A percentile compares a stretch with the other conserved stretches of the same genome.
Conservation (phyloP, 1,140 invertebrate species). For the Ephestia elutella region DNA sequence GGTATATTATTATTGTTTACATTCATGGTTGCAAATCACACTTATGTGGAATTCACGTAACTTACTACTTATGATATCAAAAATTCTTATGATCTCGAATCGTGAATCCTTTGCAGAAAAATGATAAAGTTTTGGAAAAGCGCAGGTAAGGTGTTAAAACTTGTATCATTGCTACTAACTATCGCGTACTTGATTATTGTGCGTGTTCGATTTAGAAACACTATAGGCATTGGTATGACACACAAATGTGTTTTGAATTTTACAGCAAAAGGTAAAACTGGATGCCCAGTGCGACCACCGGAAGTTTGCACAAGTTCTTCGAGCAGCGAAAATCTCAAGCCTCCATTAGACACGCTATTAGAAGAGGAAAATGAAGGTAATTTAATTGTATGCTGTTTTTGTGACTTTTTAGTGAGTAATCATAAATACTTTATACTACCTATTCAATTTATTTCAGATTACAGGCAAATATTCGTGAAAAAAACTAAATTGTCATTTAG, state of each 20-base stretch:
- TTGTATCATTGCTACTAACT: not conserved
- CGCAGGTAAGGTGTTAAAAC: constrained; percentile 42
- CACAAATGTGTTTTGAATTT: constrained; percentile 21
- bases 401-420: too few relatives aligned
- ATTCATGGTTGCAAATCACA: constrained; percentile 31
- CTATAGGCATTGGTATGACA: not conserved
- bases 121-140: constrained; percentile 73
- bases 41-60: constrained; percentile 34
- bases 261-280: constrained; percentile 65
- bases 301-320: constrained; percentile 29
- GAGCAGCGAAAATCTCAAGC: constrained; percentile 23
- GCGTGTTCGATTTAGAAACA: not conserved
- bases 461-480: constrained; percentile 49
- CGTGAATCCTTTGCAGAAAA: constrained; percentile 22
- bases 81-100: constrained; percentile 11
- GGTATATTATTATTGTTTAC: constrained; percentile 46
- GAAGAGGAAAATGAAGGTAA: constrained; percentile 46
- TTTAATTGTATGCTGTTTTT: constrained; percentile 17
- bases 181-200: constrained; percentile 5
- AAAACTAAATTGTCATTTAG: constrained; percentile 63
- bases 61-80: constrained; percentile 17
- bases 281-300: constrained; percentile 61
- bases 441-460: too few relatives aligned
- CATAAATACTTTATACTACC: too few relatives aligned
- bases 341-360: constrained; percentile 35